phyloP scores from a whole-genome alignment of 2,113 vertebrate species.

The Tauraco erythrolophus region DNA sequence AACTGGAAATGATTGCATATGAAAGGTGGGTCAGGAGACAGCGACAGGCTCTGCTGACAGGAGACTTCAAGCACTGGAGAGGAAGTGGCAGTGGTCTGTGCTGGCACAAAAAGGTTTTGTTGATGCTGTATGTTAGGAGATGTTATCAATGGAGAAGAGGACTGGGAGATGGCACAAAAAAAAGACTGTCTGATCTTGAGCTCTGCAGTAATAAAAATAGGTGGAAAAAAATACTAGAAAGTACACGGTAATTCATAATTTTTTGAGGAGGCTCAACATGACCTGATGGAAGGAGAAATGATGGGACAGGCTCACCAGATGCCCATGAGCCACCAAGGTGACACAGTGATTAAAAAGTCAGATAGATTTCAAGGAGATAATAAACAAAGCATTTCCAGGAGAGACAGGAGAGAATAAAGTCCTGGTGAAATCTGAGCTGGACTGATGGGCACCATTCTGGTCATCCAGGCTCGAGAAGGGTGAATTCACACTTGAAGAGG shows the following conservation, averaged over 20 bases:
- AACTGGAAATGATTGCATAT: background rate
- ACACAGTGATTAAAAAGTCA: background rate
- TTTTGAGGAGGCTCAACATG: background rate
- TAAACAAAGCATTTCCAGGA: background rate
- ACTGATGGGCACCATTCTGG: background rate
- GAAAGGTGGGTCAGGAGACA: background rate
- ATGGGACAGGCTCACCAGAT: background rate
- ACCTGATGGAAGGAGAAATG: background rate
- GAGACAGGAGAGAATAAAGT: background rate
- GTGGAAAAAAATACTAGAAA: background rate
- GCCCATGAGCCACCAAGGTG: background rate
- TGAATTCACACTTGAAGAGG: background rate
- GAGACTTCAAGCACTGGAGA: background rate
- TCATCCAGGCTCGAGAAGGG: background rate
- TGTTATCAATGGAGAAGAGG: background rate
- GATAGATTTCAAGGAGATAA: background rate
- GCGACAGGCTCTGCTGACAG: background rate
- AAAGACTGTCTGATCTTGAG: background rate
- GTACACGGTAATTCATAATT: background rate
- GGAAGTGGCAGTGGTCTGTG: background rate
- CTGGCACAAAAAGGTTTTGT: background rate
- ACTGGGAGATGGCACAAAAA: background rate
- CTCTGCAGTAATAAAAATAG: background rate
- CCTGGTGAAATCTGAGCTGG: background rate
- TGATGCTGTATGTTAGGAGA: background rate